phyloP scores from a whole-genome alignment of 2,113 vertebrate species.

The Phylloscopus trochiloides region DNA sequence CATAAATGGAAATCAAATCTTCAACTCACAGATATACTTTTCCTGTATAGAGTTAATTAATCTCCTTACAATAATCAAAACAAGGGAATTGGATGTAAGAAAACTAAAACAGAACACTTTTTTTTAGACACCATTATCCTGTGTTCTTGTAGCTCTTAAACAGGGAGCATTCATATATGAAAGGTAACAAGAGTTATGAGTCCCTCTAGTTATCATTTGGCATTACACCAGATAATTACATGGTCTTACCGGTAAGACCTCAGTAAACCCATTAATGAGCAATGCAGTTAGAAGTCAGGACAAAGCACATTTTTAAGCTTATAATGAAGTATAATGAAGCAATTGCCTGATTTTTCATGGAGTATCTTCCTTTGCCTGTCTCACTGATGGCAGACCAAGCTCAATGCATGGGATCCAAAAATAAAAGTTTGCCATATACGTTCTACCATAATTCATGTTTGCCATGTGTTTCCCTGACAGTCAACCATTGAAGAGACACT shows the following conservation, averaged over 20 bases:
- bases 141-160: neutral
- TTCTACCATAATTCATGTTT: neutral
- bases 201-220: neutral
- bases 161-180: neutral
- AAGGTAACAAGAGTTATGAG: neutral
- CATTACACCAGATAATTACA: neutral
- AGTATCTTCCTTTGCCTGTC: neutral
- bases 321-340: neutral
- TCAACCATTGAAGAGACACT: neutral
- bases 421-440: neutral
- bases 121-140: neutral
- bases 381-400: neutral
- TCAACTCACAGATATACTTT: neutral
- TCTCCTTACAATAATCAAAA: neutral
- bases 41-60: neutral
- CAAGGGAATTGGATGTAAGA: neutral
- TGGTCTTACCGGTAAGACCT: neutral
- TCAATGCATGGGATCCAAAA: neutral
- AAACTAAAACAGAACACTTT: neutral
- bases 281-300: neutral
- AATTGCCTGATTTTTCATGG: neutral
- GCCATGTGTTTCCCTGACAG: neutral
- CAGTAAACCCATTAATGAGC: neutral
- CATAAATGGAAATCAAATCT: neutral
- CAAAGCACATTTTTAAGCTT: neutral